Evolutionary conservation across 1,140 invertebrate species (phyloP), one percentile per base, ranked within the genome.

Genomic region (Thaumetopoea pityocampa): DNA sequence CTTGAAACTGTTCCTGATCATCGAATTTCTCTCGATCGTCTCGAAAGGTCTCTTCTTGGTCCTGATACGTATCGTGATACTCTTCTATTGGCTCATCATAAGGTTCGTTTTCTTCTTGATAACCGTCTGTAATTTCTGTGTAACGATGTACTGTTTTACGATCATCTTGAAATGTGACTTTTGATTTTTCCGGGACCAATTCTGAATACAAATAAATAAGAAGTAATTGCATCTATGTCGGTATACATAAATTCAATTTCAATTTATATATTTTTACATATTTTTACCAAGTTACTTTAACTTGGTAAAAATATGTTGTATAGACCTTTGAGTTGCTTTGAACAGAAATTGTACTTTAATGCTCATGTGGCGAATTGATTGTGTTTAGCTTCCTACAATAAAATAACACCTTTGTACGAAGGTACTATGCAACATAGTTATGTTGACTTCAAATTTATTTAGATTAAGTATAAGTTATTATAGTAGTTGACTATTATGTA

Each of bases 61-160:
- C 73, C 14, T 50, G 44, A n/a, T 53, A 57, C 3, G 45, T 40
- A 40, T 76, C 65, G n/a, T 63, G 56, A 37, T 71, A 77, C n/a
- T 70, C 67, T 7, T 51, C 58, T 5, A 48, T 64, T 1, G 67
- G 57, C 3, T 80, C 67, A 28, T 74, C 79, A 15, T 70, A 83
- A 0, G 54, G 63, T 27, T 83, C 74, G 10, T 62, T 60, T 20
- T 51, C 35, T 38, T 66, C 58, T 10, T 52, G 51, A 24, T 63
- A 68, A 12, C 40, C 42, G 14, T 64, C 56, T 34, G 50, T 41
- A 47, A 58, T 67, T 38, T 81, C 77, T 0, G 73, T 3, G 81
- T 71, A 42, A 81, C 80, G 20, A 81, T 74, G 36, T 74, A 84
- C n/a, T n/a, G 63, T 82, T 11, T 73, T 71, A 5, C 71, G 67